Evolutionary conservation across 1,140 invertebrate genomes (phyloP).

Genomic region (Cardiocondyla obscurior): DNA sequence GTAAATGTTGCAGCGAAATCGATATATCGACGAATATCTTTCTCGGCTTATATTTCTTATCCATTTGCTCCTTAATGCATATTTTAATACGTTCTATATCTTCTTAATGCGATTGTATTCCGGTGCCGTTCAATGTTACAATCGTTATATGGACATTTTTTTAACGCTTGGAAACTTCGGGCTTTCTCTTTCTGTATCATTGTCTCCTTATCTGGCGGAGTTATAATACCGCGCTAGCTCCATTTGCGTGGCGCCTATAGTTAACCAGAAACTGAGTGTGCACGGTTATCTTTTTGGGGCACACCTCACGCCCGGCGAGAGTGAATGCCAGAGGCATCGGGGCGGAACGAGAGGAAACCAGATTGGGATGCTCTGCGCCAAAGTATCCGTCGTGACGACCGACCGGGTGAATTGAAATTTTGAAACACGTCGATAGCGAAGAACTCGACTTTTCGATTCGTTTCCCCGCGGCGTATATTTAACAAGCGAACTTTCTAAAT

Average conservation of each 20-base stretch:
- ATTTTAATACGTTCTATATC: not conserved
- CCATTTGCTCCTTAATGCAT: not conserved
- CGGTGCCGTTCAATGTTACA: not conserved
- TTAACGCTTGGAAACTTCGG: not conserved
- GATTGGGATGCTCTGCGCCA: conserved; percentile 21
- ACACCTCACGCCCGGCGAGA: conserved; percentile 48
- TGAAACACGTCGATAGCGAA: not conserved
- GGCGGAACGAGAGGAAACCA: conserved; percentile 45
- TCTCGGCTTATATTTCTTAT: not conserved
- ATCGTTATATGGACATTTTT: not conserved
- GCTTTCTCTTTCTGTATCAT: conserved; percentile 18
- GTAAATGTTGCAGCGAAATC: not conserved
- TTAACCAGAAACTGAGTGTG: conserved; percentile 69
- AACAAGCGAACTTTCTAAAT: not conserved
- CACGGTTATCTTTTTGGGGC: conserved; percentile 77
- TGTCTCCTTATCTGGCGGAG: conserved; percentile 42
- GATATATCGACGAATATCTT: not conserved
- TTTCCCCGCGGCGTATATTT: not conserved
- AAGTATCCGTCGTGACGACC: conserved; percentile 2
- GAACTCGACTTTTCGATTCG: not conserved
- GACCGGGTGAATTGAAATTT: conserved; percentile 20
- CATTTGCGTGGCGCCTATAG: conserved; percentile 56
- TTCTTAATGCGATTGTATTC: not conserved
- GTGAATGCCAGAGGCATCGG: conserved; percentile 42
- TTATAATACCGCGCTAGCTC: conserved; percentile 59